Conservation (phyloP, 2,113 vertebrate genomes). For the Capreolus pygargus region DNA sequence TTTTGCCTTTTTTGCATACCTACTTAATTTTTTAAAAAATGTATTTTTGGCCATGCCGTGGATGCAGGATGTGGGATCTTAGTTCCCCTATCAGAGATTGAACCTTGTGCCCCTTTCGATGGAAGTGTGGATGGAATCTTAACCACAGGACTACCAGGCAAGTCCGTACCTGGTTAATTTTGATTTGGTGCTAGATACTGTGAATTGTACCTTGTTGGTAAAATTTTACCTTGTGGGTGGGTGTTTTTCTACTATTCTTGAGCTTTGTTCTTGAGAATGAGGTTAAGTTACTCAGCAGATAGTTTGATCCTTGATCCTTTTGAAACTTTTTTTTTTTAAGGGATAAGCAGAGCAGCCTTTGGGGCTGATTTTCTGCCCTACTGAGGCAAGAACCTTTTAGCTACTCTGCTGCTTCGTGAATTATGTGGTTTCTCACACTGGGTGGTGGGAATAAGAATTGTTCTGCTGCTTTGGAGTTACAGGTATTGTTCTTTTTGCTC, state of each 20-base stretch:
- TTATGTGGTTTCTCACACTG: background rate
- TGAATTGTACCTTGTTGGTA: background rate
- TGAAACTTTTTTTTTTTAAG: background rate
- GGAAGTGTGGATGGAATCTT: background rate
- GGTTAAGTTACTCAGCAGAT: background rate
- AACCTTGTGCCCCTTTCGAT: background rate
- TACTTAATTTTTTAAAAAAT: background rate
- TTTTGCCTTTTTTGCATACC: background rate
- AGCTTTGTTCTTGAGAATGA: background rate
- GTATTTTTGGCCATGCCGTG: background rate
- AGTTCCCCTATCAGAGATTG: background rate
- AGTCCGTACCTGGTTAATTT: background rate
- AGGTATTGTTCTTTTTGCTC: background rate
- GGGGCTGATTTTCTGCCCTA: background rate
- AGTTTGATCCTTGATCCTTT: background rate
- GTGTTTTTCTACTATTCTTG: background rate
- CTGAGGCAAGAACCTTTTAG: background rate
- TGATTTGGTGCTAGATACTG: background rate
- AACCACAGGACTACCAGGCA: background rate
- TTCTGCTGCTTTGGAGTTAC: background rate
- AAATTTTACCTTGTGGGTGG: background rate
- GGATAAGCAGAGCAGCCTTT: background rate
- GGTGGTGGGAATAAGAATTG: background rate
- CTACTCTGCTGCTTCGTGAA: background rate
- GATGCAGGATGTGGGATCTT: background rate